Evolutionary conservation across 2,113 vertebrate species (phyloP), one percentile per base, ranked within the genome.

Genomic region (Istiophorus platypterus): DNA sequence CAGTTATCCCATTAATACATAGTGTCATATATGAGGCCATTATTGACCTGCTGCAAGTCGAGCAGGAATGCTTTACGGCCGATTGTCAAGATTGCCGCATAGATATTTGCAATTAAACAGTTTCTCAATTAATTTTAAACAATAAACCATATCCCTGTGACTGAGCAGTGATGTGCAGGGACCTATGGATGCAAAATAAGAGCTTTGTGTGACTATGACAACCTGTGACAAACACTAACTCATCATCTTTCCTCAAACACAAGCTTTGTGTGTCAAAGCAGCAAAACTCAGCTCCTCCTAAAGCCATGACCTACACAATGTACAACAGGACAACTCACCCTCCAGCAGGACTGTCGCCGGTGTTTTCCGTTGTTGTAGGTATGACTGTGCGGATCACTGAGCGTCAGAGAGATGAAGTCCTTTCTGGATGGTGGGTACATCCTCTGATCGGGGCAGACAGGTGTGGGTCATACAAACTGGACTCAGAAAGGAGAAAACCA

Each of bases 351-450:
- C 88, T 96, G 96, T 59, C 96, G 93, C 91, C 95, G 92, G 87
- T 96, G 95, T 84, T 97, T 98, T 88, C 93, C 96, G 84, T 97
- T 97, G 85, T 95, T 97, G 92, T 96, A 97, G 76, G 91, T 59
- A 68, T 89, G 89, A 41, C 89, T 90, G 81, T 94, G 93, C 41
- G 92, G 89, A 9, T 95, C 91, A 86, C 93, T 93, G 82, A 99
- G 94, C 0, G 96, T 97, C 91, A 99, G 91, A 65, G 97, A 96
- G 86, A 99, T 95, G 91, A 98, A 99, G 88, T 98, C 98, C 89
- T 97, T 96, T 58, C 93, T 95, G 65, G 95, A 92, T 29, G 96
- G 92, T 1, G 96, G 88, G 86, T 96, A 96, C 96, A 96, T 97
- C 85, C 74, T 94, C 89, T 85, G 79, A 70, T 66, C 29, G 9